Base-by-base conservation (phyloP, 2,113 vertebrate species). In the Pelusios castaneus region DNA sequence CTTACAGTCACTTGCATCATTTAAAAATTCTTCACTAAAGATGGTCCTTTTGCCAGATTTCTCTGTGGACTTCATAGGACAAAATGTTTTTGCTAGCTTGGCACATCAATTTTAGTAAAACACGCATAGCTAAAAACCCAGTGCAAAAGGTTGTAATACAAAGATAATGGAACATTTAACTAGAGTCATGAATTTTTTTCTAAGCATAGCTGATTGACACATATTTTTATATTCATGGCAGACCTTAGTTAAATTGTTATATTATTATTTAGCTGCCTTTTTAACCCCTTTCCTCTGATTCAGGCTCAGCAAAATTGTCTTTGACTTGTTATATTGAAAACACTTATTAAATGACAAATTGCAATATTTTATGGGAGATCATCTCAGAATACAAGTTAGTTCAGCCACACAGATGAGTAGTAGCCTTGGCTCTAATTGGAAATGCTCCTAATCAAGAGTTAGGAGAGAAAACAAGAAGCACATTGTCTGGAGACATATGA, bases 51-150 rank as follows among this genome's bases (percentile, higher is more conserved):
- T 84, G 29, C 73, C 63, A 88, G 86, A 73, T 73, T 9, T 90
- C 80, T 45, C 87, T 17, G 8, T 75, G 89, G 91, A 84, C 91
- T 87, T 93, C 27, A 24, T 2, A 82, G 63, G 56, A 83, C 60
- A 34, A 54, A 56, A 75, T 80, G 43, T 87, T 79, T 97, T 91
- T 91, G 49, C 47, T 90, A 21, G n/a, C 56, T 45, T 27, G 95
- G 73, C 88, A 84, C 49, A 88, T 86, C 94, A 94, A 85, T 96
- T 78, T 92, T 92, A 80, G 88, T 96, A 95, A 97, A 95, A 94
- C 91, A 93, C 89, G 78, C 49, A 56, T 29, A 55, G 80, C 73
- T 95, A 88, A 80, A 95, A 93, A 77, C 82, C 87, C 84, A 95
- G 91, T 49, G 94, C 84, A 84, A 93, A 91, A 91, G 91, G 86